Evolutionary conservation across 2,797 vertebrate species (phyloP).

Genomic region (Pangasius sanitwongsei): DNA sequence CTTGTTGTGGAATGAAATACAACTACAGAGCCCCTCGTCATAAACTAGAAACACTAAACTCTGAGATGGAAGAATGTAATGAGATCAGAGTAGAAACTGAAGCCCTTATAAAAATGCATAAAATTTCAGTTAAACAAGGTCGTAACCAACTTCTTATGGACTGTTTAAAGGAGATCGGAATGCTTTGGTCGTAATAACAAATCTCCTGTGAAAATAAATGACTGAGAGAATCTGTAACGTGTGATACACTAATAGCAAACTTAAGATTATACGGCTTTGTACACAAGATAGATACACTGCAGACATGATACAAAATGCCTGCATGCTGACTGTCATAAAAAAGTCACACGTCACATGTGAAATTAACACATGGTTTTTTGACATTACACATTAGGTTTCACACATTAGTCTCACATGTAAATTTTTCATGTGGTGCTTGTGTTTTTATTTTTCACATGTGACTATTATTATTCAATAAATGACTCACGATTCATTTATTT

Average conservation of each 20-base stretch:
- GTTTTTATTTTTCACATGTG: background rate
- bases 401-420: background rate
- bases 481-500: background rate
- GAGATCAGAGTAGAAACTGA: background rate
- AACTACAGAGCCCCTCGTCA: conserved; percentile 41
- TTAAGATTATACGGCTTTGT: background rate
- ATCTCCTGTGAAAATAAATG: background rate
- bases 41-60: conserved; percentile 37
- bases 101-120: background rate
- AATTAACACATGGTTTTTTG: background rate
- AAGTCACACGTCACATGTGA: background rate
- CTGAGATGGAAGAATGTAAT: conserved; percentile 7
- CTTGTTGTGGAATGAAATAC: conserved; percentile 41
- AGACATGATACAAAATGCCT: background rate
- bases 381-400: background rate
- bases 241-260: background rate
- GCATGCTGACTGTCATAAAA: background rate
- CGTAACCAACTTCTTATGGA: background rate
- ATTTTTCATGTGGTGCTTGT: background rate
- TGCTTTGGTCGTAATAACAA: background rate
- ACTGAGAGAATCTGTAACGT: background rate
- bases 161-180: background rate
- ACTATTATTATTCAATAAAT: background rate
- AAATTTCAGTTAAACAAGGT: conserved; percentile 33
- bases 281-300: background rate